Evolutionary conservation across 2,113 vertebrate species (phyloP), one percentile per base, ranked within the genome.

Genomic region (Macroglossus sobrinus): DNA sequence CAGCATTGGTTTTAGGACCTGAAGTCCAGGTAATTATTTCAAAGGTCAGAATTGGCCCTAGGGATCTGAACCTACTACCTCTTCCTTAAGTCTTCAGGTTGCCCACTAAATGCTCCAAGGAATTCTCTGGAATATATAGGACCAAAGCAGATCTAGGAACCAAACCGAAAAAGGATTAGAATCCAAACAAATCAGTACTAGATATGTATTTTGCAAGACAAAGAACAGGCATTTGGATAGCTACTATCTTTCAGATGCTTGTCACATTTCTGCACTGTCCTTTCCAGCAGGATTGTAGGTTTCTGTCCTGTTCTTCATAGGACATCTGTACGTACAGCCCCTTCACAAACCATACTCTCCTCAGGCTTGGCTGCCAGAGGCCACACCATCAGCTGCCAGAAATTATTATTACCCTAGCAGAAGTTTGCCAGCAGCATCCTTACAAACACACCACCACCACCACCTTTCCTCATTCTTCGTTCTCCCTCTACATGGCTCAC

Each of bases 241-340:
- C 45, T 28, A 45, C 43, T 33, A 43, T 79, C 28, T 40, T 35
- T 66, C 10, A 35, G 45, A 63, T 69, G 79, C 8, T 4, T 21
- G 12, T 43, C 76, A 61, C 14, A 2, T 40, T 55, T 15, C 47
- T 71, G 6, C 57, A 24, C 13, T 57, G 72, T 47, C 19, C 45
- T 82, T 40, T 61, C 81, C n/a, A 22, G 9, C 59, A 8, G 19
- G 0, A 19, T 40, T 45, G 2, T 35, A 61, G 55, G 57, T 93
- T 93, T 97, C 84, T 89, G 71, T 88, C 9, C n/a, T 59, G 35
- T 47, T 85, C 64, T 87, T 38, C 61, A 10, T 89, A 89, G 43
- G 7, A 89, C n/a, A 63, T 82, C 43, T 4, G 4, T 4, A 14
- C 84, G 93, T 78, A 81, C 38, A 33, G 80, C 74, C 47, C 78